phyloP scores from a whole-genome alignment of 2,113 vertebrate species.

The Tetrax tetrax region DNA sequence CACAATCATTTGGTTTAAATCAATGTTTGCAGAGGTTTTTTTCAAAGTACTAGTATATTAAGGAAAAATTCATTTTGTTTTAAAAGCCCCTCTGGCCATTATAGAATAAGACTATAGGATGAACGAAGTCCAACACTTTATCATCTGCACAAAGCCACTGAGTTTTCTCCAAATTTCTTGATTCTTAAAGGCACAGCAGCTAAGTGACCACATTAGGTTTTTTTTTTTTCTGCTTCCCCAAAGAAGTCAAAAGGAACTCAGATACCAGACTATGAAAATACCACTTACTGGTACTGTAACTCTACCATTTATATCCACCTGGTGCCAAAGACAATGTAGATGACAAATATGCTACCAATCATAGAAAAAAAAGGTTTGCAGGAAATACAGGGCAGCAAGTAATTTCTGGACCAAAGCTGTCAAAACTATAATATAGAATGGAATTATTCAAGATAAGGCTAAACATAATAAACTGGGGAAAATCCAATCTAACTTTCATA shows the following conservation, averaged over 20 bases:
- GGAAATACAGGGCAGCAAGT: not conserved
- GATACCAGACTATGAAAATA: not conserved
- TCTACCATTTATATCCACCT: not conserved
- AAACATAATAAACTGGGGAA: not conserved
- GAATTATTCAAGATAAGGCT: not conserved
- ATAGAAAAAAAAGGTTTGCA: not conserved
- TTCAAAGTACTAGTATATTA: not conserved
- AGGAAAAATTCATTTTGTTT: not conserved
- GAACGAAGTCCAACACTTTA: not conserved
- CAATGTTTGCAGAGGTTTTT: constrained; percentile 32
- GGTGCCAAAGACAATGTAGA: not conserved
- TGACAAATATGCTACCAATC: not conserved
- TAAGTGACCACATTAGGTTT: not conserved
- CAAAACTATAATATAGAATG: not conserved
- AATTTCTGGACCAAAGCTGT: not conserved
- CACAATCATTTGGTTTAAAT: constrained; percentile 46
- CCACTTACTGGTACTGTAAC: not conserved
- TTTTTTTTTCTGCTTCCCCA: not conserved
- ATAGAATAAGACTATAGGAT: not conserved
- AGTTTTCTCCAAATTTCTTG: not conserved
- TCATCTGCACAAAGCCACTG: not conserved
- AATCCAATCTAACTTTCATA: not conserved
- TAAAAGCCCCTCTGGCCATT: not conserved
- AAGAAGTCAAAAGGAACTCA: not conserved
- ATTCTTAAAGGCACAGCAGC: constrained; percentile 5